These are phyloP conservation scores for Bufo bufo DNA, from an alignment of 2,113 vertebrate genomes.

Conservation along the genomic window DNA sequence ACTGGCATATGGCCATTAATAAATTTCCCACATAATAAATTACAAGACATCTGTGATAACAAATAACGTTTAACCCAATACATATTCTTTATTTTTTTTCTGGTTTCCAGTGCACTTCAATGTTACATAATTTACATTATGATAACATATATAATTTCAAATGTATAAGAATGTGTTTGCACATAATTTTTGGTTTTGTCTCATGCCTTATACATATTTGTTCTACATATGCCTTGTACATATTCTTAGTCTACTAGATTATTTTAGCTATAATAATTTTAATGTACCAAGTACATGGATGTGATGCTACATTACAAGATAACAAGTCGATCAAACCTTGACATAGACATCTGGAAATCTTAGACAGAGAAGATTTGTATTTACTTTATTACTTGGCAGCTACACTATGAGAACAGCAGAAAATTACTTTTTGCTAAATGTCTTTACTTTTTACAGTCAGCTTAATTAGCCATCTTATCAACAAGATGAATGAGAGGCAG, in stretches of 20 bases:
- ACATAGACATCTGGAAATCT: constrained; percentile 12
- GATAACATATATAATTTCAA: too few species aligned
- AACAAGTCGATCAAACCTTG: neutral
- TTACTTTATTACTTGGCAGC: constrained; percentile 10
- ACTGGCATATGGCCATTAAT: too few species aligned
- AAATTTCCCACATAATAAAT: too few species aligned
- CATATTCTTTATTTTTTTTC: too few species aligned
- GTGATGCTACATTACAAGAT: neutral
- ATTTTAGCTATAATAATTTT: neutral
- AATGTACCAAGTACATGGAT: neutral
- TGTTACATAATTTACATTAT: too few species aligned
- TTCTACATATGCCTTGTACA: too few species aligned
- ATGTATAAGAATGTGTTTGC: too few species aligned
- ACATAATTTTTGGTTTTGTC: neutral
- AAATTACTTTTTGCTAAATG: neutral
- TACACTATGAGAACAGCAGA: neutral
- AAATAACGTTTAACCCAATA: too few species aligned
- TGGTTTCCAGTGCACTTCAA: too few species aligned
- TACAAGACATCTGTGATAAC: too few species aligned
- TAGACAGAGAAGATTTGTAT: neutral
- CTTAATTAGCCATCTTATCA: neutral
- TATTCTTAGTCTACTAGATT: neutral
- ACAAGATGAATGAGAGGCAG: neutral
- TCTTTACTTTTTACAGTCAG: neutral
- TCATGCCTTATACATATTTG: neutral